Evolutionary conservation across 2,888 invertebrate genomes (phyloP), one percentile per base, ranked within the genome.

Genomic region (Trisateles emortualis): DNA sequence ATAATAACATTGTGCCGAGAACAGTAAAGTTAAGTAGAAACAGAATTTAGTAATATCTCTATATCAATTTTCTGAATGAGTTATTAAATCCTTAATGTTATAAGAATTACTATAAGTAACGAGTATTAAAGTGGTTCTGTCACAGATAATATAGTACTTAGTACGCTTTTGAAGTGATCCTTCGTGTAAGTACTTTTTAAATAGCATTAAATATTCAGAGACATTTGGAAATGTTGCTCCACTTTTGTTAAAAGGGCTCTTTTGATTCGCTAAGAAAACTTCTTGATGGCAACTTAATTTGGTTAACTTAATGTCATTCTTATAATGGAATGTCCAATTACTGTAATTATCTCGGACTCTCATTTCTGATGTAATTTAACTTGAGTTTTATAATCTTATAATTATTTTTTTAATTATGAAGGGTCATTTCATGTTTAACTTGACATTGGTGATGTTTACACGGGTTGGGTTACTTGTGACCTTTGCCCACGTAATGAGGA

Each of bases 201-300:
- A 55, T 55, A 45, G 33, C 47, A 44, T 62, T 59, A 52, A 62
- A 62, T 65, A 59, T 65, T 68, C 50, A 54, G 17, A 19, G 30
- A 44, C 9, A 29, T 50, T 54, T 22, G 38, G 29, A 5, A 46
- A 55, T 54, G 47, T 49, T 53, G 42, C 33, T 57, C 33, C 29
- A 40, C 47, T 43, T 52, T 13, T 43, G 29, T 22, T 44, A 50
- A 30, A 47, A 44, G 19, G 41, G 42, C 30, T 44, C 52, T 35
- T 43, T 48, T 61, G 45, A 58, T 52, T 56, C 43, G 39, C 30
- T 36, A 42, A 45, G 43, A 19, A 46, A 51, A 52, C 24, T 48
- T 46, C 32, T 52, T 53, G 32, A 47, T 53, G 38, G 9, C 30
- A 17, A 33, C 10, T 46, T 55, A 38, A 51, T 51, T 48, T 38